Base-by-base conservation (phyloP, 2,113 vertebrate genomes). In the Sinosuthora webbiana region DNA sequence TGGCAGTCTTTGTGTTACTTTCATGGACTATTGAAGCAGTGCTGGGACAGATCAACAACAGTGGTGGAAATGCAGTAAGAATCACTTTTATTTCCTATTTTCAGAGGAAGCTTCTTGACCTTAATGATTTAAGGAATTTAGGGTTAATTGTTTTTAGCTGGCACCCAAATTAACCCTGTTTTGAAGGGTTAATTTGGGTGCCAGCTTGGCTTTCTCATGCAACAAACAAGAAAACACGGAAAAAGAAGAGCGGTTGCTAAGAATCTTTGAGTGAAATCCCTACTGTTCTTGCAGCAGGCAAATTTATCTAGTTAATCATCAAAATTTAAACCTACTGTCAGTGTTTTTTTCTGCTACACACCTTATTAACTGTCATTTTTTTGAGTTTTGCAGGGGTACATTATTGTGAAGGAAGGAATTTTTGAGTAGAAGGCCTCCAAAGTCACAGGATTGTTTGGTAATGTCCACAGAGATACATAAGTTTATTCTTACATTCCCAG, bases 391-490 rank as follows among this genome's bases (percentile, higher is more conserved):
- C 22, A n/a, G 27, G 22, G 41, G 9, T 16, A 24, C 4, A 11
- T 73, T n/a, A 3, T 21, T 82, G 11, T 47, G 15, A 73, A 83
- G 45, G 42, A 77, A 56, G 18, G 9, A 19, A 15, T 73, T 85
- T 60, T 39, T 39, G 16, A 79, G n/a, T 18, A 56, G 44, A 60
- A 74, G 44, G 35, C 15, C 37, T 41, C 25, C 45, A 60, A 59
- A 83, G 24, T 76, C 33, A 35, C 10, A 45, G 21, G 3, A 9
- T 6, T 35, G 21, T 10, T 24, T 60, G 37, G 45, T n/a, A 73
- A 28, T 18, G 10, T 41, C 24, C 41, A 49, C 1, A 4, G 45
- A 81, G 73, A 41, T 28, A 7, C 0, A 0, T 52, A 15, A 2
- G 52, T 37, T n/a, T 76, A 21, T 42, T 56, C 19, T 44, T 24